These are phyloP conservation scores for Parotocinclus haroldoi DNA, from an alignment of 2,797 vertebrate species.

Conservation along the genomic window DNA sequence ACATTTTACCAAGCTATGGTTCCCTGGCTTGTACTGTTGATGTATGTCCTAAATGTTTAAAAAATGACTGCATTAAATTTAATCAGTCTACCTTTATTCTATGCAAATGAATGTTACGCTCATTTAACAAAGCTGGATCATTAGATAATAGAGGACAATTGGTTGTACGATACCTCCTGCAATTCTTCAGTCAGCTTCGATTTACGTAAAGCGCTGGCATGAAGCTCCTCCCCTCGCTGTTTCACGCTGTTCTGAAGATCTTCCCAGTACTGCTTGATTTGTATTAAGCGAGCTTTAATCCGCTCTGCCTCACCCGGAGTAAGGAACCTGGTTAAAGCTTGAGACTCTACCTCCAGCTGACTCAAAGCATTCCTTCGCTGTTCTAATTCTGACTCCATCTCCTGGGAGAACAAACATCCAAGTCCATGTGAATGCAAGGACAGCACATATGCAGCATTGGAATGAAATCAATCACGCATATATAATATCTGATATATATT, in stretches of 20 bases:
- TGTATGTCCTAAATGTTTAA: too few species aligned
- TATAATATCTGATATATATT: too few species aligned
- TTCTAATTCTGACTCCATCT: constrained; percentile 70
- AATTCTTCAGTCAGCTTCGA: constrained; percentile 80
- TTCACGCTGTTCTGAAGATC: constrained; percentile 80
- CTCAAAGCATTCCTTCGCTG: constrained; percentile 67
- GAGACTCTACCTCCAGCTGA: constrained; percentile 78
- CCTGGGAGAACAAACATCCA: constrained; percentile 58
- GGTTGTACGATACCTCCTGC: constrained; percentile 72
- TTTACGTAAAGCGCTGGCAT: constrained; percentile 76
- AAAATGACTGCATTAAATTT: too few species aligned
- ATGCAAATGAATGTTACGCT: too few species aligned
- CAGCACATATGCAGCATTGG: not conserved
- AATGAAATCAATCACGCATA: not conserved
- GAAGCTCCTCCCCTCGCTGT: constrained; percentile 73
- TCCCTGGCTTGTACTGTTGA: too few species aligned
- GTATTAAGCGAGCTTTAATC: constrained; percentile 85
- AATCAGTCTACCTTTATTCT: too few species aligned
- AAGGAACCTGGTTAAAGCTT: constrained; percentile 79
- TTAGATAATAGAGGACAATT: too few species aligned
- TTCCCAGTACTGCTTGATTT: constrained; percentile 85
- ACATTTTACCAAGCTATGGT: too few species aligned
- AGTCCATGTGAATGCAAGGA: not conserved
- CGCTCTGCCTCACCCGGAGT: constrained; percentile 84
- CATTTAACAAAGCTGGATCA: too few species aligned